Base-by-base conservation (phyloP, 2,113 vertebrate species). In the Gobius niger region DNA sequence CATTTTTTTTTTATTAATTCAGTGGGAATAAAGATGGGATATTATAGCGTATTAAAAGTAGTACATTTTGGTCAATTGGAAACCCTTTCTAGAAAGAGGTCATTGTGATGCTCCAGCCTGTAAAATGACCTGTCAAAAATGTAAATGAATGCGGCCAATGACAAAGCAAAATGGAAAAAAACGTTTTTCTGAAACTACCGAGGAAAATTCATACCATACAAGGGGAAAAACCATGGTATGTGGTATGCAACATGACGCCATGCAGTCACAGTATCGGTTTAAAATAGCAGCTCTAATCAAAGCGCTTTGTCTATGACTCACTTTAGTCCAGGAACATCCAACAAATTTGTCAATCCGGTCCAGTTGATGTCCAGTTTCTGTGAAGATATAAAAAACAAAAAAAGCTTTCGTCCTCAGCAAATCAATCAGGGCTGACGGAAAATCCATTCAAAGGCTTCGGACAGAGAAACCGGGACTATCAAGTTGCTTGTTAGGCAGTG, bases 251-350 rank as follows among this genome's bases (percentile, higher is more conserved):
- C 10, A 11, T 1, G 4, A 11, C 7, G 1, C 0, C 10, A 11
- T 11, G 7, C 44, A 46, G 44, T 16, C 8, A 7, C 5, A 56
- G 16, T 16, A 5, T 13, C 3, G 6, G 13, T 8, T 59, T 15
- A 15, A 59, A 16, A 46, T 44, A n/a, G 42, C 41, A 59, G 16
- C 9, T 47, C 16, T 54, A 50, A 53, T 19, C 47, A 14, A 69
- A 53, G n/a, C 19, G 4, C 16, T 63, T 68, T 61, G 18, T 10
- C 34, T 11, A 53, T 18, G 52, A 89, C 91, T 94, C 88, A 98
- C 96, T 95, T 96, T 64, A 98, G 92, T 66, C 96, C 96, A 51
- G 96, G 96, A 69, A 98, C 92, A 76, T 98, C 96, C 86, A 98
- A 84, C 71, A 98, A 84, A 82, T 98, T 98, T 77, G 96, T 98